Evolutionary conservation across 2,797 vertebrate genomes (phyloP).

Genomic region (Sebastolobus alascanus): DNA sequence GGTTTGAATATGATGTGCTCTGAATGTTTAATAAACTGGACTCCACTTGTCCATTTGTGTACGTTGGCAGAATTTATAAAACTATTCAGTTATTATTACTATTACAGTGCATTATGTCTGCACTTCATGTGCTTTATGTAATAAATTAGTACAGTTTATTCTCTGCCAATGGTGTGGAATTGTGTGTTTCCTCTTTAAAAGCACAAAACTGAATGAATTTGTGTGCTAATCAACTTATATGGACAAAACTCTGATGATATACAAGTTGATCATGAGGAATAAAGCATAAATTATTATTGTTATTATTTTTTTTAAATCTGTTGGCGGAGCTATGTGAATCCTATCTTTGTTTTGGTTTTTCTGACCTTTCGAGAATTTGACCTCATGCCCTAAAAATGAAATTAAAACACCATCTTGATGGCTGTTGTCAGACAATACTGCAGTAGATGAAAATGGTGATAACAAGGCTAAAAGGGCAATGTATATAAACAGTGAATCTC

Average conservation of each 20-base stretch:
- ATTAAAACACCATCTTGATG: conserved; percentile 10
- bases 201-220: no score
- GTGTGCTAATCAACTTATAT: background rate
- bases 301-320: background rate
- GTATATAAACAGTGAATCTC: background rate
- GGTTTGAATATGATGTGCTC: background rate
- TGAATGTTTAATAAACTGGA: background rate
- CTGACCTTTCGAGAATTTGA: background rate
- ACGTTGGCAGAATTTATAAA: background rate
- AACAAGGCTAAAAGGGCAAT: background rate
- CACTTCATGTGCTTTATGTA: background rate
- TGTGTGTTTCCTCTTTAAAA: no score
- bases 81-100: background rate
- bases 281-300: background rate
- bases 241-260: background rate
- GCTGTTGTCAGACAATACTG: conserved; percentile 1
- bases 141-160: background rate
- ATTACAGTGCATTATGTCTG: background rate
- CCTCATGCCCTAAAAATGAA: background rate
- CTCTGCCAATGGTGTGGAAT: background rate
- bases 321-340: background rate
- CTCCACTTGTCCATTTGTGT: background rate
- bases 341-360: conserved; percentile 10
- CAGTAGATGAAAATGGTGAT: background rate
- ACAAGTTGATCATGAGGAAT: background rate